Percentiles rank a stretch among this genome's conserved stretches.
These are phyloP conservation scores for Gibbula magus DNA, from an alignment of 2,888 invertebrate species.

Conservation along the genomic window DNA sequence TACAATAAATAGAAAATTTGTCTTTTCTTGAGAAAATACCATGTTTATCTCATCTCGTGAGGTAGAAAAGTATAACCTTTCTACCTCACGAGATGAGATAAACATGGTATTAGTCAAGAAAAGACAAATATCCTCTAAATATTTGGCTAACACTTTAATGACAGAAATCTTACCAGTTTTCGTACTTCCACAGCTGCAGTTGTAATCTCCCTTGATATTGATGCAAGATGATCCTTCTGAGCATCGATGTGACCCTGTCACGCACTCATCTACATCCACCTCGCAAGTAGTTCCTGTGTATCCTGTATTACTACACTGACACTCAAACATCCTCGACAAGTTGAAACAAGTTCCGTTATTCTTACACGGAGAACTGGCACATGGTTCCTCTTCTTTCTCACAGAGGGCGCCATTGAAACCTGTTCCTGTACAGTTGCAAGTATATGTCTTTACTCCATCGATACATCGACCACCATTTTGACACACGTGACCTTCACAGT, in stretches of 20 bases:
- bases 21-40: too few species aligned
- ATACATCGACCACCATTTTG: conserved; percentile 56
- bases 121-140: too few species aligned
- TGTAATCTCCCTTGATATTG: conserved; percentile 51
- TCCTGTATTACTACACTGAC: conserved; percentile 50
- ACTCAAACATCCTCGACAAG: conserved; percentile 39
- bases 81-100: too few species aligned
- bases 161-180: conserved; percentile 36
- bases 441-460: conserved; percentile 52
- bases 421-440: conserved; percentile 62
- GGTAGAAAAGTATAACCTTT: too few species aligned
- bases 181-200: conserved; percentile 50
- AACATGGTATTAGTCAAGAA: too few species aligned
- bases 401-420: conserved; percentile 54
- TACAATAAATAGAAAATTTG: too few species aligned
- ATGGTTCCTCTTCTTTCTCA: conserved; percentile 37
- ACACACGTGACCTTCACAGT: conserved; percentile 51
- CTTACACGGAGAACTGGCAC: conserved; percentile 45
- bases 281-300: conserved; percentile 60
- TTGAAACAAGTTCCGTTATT: conserved; percentile 54
- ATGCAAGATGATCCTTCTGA: conserved; percentile 51
- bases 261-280: conserved; percentile 91
- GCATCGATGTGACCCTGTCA: conserved; percentile 40
- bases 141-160: too few species aligned
- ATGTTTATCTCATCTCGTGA: too few species aligned